phyloP scores from a whole-genome alignment of 2,888 invertebrate species.

The Rugalucina vietnamica region DNA sequence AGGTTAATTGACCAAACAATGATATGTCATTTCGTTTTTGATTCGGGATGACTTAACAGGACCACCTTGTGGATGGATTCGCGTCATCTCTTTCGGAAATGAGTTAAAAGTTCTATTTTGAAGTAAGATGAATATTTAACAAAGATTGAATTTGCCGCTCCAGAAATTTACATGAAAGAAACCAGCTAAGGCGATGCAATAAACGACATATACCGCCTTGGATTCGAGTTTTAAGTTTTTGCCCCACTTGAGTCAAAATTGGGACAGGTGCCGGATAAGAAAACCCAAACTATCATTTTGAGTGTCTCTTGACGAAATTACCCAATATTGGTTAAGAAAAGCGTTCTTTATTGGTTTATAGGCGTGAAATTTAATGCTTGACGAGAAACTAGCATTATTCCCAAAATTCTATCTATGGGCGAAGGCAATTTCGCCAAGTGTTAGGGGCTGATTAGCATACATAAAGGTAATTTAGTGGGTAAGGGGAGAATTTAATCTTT shows the following conservation, averaged over 20 bases:
- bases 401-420: slow-evolving; percentile 13
- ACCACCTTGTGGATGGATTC: not conserved
- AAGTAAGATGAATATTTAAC: not conserved
- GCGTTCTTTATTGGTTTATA: slow-evolving; percentile 26
- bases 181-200: not conserved
- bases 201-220: not conserved
- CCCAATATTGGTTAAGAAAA: slow-evolving; percentile 21
- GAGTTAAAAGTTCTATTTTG: not conserved
- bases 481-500: slow-evolving; percentile 52
- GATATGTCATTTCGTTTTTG: too few relatives aligned
- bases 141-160: not conserved
- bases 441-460: slow-evolving; percentile 19
- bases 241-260: not conserved
- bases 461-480: slow-evolving; percentile 45
- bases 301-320: slow-evolving; percentile 20
- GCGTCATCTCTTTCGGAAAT: not conserved
- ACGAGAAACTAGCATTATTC: slow-evolving; percentile 24
- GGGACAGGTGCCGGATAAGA: slow-evolving; percentile 9
- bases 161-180: not conserved
- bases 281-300: not conserved
- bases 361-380: slow-evolving; percentile 34
- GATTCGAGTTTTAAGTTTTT: not conserved
- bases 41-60: too few relatives aligned
- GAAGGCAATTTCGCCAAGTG: slow-evolving; percentile 39
- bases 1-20: too few relatives aligned